phyloP scores from a whole-genome alignment of 2,888 invertebrate species.

The Cistogaster globosa region DNA sequence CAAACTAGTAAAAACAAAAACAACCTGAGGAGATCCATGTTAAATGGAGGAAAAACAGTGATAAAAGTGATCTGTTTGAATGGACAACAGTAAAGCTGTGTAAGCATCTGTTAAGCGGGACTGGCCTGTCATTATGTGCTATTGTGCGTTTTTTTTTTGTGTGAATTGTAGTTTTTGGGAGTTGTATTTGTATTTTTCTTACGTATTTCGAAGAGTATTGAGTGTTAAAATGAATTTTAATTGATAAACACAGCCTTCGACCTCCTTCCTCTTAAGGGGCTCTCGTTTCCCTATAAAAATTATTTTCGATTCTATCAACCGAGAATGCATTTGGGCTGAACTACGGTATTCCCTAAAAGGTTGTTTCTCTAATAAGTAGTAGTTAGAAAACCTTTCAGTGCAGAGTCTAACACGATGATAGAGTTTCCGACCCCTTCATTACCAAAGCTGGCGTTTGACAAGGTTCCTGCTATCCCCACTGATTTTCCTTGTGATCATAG shows the following conservation, averaged over 20 bases:
- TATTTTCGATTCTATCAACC: too few relatives aligned
- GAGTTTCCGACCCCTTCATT: too few relatives aligned
- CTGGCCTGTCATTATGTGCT: neutral
- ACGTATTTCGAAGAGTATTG: neutral
- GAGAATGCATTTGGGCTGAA: too few relatives aligned
- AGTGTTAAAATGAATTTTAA: neutral
- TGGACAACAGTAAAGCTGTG: conserved; percentile 60
- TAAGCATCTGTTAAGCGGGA: conserved; percentile 28
- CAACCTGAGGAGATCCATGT: conserved; percentile 33
- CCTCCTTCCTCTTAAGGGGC: too few relatives aligned
- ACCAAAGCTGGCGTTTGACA: too few relatives aligned
- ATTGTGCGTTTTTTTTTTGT: conserved; percentile 11
- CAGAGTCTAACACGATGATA: too few relatives aligned
- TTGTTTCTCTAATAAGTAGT: too few relatives aligned
- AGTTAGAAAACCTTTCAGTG: too few relatives aligned
- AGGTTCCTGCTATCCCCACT: too few relatives aligned
- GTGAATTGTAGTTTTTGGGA: neutral
- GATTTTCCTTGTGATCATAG: too few relatives aligned
- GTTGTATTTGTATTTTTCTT: conserved; percentile 23
- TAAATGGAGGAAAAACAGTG: conserved; percentile 23
- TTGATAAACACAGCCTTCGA: neutral
- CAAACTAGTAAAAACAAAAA: conserved; percentile 39
- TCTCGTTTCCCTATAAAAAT: too few relatives aligned
- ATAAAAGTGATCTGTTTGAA: conserved; percentile 60
- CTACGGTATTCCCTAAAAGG: too few relatives aligned